Evolutionary conservation across 2,113 vertebrate genomes (phyloP), one percentile per base, ranked within the genome.

Genomic region (Capra hircus): DNA sequence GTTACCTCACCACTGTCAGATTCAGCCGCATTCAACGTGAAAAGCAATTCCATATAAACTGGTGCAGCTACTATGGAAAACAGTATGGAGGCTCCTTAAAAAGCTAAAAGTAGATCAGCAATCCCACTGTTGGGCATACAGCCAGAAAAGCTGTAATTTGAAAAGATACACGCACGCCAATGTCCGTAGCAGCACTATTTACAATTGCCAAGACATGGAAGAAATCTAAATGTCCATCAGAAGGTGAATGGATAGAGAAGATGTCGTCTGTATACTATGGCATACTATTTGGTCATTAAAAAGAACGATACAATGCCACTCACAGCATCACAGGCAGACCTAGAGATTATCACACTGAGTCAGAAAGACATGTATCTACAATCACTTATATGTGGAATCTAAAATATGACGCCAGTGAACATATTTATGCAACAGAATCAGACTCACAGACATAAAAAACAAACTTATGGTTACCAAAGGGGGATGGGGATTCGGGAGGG

Each of bases 131-230:
- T 12, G 48, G 78, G 10, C 78, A 52, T 81, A 81, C 10, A 33
- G 48, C 48, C 10, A 6, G 48, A 81, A 33, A 81, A 50, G 28
- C 48, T 52, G 21, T 81, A 52, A n/a, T 33, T 81, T 33, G 9
- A 52, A 33, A 81, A 52, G 48, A 52, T 12, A 33, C 45, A 0
- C 0, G 30, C 48, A 52, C 1, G 8, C 78, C 78, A 52, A n/a
- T 21, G 28, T 52, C 33, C 10, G 1, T 12, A 81, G 28, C 78
- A 52, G 48, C 48, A 50, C 48, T 81, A 33, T 81, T 33, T 33
- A 81, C 48, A 81, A 81, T 21, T 50, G 16, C 30, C 48, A 81
- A 81, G 48, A 52, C 48, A 52, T 21, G 10, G 48, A 81, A 81
- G 17, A 11, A 81, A 52, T 10, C 78, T 33, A 33, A 50, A n/a